Percentiles rank a stretch among this genome's conserved stretches.
These are phyloP conservation scores for Zaprionus ghesquierei DNA, from an alignment of 1,140 invertebrate species.

Conservation along the genomic window DNA sequence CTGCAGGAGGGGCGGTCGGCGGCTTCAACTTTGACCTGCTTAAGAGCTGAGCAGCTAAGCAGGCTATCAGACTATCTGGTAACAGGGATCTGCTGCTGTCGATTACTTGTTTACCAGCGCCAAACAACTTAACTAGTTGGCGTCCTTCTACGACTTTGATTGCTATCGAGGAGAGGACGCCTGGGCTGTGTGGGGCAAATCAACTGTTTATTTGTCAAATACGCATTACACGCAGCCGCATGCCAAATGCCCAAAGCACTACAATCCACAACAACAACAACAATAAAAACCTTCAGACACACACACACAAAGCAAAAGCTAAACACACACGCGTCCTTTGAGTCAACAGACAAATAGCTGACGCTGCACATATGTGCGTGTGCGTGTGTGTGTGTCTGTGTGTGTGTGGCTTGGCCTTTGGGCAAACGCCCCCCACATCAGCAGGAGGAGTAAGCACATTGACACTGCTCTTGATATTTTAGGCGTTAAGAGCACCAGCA, in stretches of 20 bases:
- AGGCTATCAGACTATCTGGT: conserved; percentile 19
- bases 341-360: conserved; percentile 73
- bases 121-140: conserved; percentile 78
- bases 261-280: conserved; percentile 45
- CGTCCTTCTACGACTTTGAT: conserved; percentile 48
- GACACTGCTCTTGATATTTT: conserved; percentile 68
- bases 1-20: background rate
- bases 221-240: conserved; percentile 72
- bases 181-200: conserved; percentile 42
- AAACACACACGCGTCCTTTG: conserved; percentile 54
- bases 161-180: conserved; percentile 56
- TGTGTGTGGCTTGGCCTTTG: background rate
- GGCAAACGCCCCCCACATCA: conserved; percentile 62
- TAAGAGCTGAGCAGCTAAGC: conserved; percentile 55
- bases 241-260: conserved; percentile 42
- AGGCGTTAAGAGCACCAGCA: background rate
- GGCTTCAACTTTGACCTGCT: conserved; percentile 67
- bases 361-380: conserved; percentile 70
- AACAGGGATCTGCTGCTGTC: conserved; percentile 32
- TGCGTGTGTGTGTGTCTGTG: conserved; percentile 26
- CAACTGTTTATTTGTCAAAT: conserved; percentile 81
- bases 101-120: conserved; percentile 76
- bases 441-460: no score
- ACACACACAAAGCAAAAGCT: background rate
- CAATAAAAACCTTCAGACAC: conserved; percentile 56